Evolutionary conservation across 1,140 invertebrate species (phyloP), one percentile per base, ranked within the genome.

Genomic region (Nylanderia fulva): DNA sequence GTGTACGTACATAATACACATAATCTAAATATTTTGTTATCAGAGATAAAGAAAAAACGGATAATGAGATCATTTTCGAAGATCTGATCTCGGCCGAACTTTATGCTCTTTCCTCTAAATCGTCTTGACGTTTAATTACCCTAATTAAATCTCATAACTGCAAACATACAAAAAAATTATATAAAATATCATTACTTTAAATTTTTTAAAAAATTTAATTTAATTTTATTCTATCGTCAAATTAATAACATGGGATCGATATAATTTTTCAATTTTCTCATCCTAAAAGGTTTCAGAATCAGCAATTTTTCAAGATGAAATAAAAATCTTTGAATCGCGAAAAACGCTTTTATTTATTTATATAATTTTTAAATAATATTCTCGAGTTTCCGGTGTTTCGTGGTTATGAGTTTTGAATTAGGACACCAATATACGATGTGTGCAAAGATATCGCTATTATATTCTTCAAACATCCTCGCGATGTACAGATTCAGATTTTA

Each of bases 401-500:
- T 66, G 29, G 63, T 79, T 79, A 45, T 71, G 77, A 82, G 66
- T 71, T 82, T 71, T 71, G 18, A 72, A 48, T 82, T 58, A 61
- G 77, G 77, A 2, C 24, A 63, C 21, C 36, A 4, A 74, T 42
- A 74, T 42, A 36, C n/a, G 8, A 8, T 58, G 11, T 24, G 64
- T 74, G 74, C 33, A 68, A 80, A 54, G 21, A 42, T 18, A 52
- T 42, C 48, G 72, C 80, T 72, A 54, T 66, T 71, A 11, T 82
- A 82, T 42, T 82, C 63, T 79, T 82, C 77, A 52, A 82, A 72
- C 77, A 72, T 52, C 71, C 24, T 58, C 21, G 29, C 27, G 64
- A 61, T 82, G 8, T 75, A 60, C 52, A 79, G 85, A n/a, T 84
- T 87, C 85, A 80, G 54, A 84, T 86, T 79, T 88, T 79, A 88